Evolutionary conservation across 2,888 invertebrate species (phyloP), one percentile per base, ranked within the genome.

Genomic region (Venusia cambrica): DNA sequence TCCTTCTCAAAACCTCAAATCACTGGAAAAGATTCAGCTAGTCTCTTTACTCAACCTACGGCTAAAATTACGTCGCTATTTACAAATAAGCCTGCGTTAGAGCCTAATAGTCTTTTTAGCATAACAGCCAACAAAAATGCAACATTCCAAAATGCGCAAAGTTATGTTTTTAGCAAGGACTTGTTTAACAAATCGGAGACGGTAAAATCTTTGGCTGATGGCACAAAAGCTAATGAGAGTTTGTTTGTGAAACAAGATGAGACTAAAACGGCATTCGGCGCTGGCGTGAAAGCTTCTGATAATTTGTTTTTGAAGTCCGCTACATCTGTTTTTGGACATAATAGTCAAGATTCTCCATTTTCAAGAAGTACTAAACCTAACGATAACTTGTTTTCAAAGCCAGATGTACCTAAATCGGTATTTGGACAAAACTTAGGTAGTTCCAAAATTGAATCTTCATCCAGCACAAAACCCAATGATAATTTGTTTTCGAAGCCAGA

Each of bases 1-100:
- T 70, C 70, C 6, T 87, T 87, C 66, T 85, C 85, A 1, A 80
- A 78, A 37, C 85, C 85, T 15, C 69, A 75, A 54, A 65, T 69
- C 37, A 46, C 43, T 20, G 42, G 28, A 11, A 62, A 52, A 44
- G 62, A 63, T 39, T 25, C 38, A n/a, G 38, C 36, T 5, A 52
- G 51, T 30, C 16, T 55, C 18, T 56, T 59, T 11, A 59, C 31
- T 5, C 18, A 34, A 8, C n/a, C 43, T 18, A 17, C 18, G 5
- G 7, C 43, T 27, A 49, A 52, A 6, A 37, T 5, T 7, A 5
- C 21, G 2, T 5, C 18, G 1, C 24, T 26, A 10, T 27, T 34
- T 10, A 33, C 10, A 8, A 28, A 15, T 7, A 29, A 26, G 22
- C 16, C 19, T 16, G 1, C 24, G 12, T 30, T 40, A 4, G 50